These are phyloP conservation scores for Mesopsocus fuscifrons DNA, from an alignment of 2,888 invertebrate species.

Conservation along the genomic window DNA sequence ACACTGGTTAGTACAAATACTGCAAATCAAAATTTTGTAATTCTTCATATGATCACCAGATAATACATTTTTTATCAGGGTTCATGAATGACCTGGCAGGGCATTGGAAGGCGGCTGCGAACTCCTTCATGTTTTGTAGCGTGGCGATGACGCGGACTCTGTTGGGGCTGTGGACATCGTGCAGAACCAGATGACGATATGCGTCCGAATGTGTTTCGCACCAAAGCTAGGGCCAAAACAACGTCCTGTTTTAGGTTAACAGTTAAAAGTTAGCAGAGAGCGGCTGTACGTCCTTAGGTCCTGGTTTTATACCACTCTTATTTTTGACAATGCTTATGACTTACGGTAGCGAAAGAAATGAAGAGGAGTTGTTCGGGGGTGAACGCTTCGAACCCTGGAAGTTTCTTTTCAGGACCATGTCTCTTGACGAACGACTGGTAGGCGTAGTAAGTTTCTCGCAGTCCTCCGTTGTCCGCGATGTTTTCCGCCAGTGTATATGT, in stretches of 20 bases:
- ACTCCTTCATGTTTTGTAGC: constrained; percentile 51
- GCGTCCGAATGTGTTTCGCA: constrained; percentile 53
- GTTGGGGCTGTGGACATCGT: constrained; percentile 58
- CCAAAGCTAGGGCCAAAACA: constrained; percentile 75
- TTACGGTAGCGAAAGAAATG: constrained; percentile 61
- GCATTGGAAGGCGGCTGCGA: constrained; percentile 37
- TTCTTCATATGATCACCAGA: constrained; percentile 21
- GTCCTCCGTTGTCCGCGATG: constrained; percentile 66
- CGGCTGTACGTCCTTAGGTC: too few relatives aligned
- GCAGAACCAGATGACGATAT: constrained; percentile 39
- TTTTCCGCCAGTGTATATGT: constrained; percentile 60
- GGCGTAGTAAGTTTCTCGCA: constrained; percentile 51
- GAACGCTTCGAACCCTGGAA: constrained; percentile 56
- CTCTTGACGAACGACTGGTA: constrained; percentile 37
- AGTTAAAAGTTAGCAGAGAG: too few relatives aligned
- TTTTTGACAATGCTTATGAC: too few relatives aligned
- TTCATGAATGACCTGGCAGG: constrained; percentile 34
- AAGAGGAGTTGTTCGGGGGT: constrained; percentile 60
- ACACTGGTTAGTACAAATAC: too few relatives aligned
- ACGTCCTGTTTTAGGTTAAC: too few relatives aligned
- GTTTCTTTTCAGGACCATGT: constrained; percentile 37
- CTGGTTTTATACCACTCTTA: too few relatives aligned
- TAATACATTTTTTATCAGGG: constrained; percentile 28
- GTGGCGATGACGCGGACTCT: constrained; percentile 46
- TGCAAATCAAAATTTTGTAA: too few relatives aligned